Evolutionary conservation across 1,140 invertebrate genomes (phyloP), one percentile per base, ranked within the genome.

Genomic region (Papilio polytes): DNA sequence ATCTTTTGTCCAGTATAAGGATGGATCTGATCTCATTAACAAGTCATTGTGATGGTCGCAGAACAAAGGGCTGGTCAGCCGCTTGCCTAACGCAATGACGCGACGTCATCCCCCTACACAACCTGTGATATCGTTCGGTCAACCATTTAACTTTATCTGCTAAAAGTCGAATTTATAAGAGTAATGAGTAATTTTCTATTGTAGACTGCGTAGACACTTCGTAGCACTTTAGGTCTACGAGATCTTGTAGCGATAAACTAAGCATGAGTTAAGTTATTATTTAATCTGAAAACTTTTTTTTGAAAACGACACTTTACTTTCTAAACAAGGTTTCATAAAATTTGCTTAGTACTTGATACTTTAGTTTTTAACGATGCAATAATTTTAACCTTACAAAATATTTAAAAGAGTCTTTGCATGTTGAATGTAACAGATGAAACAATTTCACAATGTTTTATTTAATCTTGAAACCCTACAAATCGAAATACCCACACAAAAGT

Each of bases 11-110:
- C 92, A 87, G 88, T 83, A 70, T 86, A 82, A 85, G 90, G 89
- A 91, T 91, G 92, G 91, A 94, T 92, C 91, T 87, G 91, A 94
- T 94, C 93, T 94, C 93, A 94, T 94, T 94, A 94, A 92, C 89
- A 87, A 93, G 92, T 93, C 91, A 94, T 93, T 94, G 93, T 94
- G 89, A 87, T 84, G 82, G 84, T 81, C 82, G 82, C 81, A 83
- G 85, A 90, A 91, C 91, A 93, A 93, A 86, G 87, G 85, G 78
- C 78, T 89, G 87, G 89, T 92, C 87, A 90, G 87, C 86, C 66
- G 82, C 84, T 83, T 80, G 81, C 87, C 86, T 84, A 81, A 84
- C 41, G 84, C 82, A 84, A 85, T 88, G 87, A 88, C 86, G 81
- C 85, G 86, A 83, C 86, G 89, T 90, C 86, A 87, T 88, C 81